phyloP scores from a whole-genome alignment of 2,888 invertebrate species.

The Drosophila pseudotalamancana region DNA sequence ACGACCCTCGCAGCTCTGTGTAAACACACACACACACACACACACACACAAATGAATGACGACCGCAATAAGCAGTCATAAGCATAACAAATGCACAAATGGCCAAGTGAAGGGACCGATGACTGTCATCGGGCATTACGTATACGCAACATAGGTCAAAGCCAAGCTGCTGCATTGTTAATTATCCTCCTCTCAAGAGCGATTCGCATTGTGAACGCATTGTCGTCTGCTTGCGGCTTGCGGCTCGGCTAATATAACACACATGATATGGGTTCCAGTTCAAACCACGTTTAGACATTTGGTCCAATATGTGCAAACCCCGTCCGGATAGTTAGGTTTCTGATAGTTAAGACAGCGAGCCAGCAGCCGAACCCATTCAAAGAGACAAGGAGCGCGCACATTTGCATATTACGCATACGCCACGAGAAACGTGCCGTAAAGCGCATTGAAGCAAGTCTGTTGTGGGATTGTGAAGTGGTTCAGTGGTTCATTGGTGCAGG shows the following conservation, averaged over 20 bases:
- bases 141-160: slow-evolving; percentile 33
- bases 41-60: slow-evolving; percentile 5
- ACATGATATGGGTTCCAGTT: slow-evolving; percentile 46
- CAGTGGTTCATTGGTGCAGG: no score
- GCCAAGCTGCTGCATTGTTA: slow-evolving; percentile 52
- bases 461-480: no score
- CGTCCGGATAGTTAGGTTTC: slow-evolving; percentile 13
- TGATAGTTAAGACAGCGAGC: slow-evolving; percentile 7
- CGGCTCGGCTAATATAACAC: slow-evolving; percentile 10
- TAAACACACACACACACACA: not conserved
- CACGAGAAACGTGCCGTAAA: slow-evolving; percentile 58
- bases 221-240: slow-evolving; percentile 7
- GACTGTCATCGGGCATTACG: slow-evolving; percentile 36
- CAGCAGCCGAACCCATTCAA: not conserved
- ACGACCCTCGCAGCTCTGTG: slow-evolving; percentile 33
- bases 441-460: slow-evolving; percentile 1
- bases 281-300: slow-evolving; percentile 14
- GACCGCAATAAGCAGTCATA: slow-evolving; percentile 55
- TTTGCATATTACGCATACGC: slow-evolving; percentile 79
- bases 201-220: slow-evolving; percentile 39
- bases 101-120: slow-evolving; percentile 5
- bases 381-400: slow-evolving; percentile 36
- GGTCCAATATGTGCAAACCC: not conserved
- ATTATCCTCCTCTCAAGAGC: slow-evolving; percentile 47
- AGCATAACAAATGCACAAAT: slow-evolving; percentile 48